These are phyloP conservation scores for Eupithecia dodoneata DNA, from an alignment of 2,888 invertebrate genomes.

Conservation along the genomic window DNA sequence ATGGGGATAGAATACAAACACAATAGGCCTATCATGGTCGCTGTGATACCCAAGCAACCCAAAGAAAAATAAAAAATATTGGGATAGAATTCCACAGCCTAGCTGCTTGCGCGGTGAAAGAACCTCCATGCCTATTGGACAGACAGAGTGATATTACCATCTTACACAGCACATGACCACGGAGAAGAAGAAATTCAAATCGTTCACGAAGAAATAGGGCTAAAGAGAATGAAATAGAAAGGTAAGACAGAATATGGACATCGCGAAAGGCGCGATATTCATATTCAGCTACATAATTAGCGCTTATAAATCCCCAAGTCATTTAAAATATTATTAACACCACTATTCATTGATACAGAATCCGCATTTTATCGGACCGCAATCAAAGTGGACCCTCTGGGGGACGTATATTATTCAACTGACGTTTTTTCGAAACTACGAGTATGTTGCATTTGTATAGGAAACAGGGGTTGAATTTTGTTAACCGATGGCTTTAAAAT, in stretches of 20 bases:
- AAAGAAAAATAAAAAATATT: too few relatives aligned
- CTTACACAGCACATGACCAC: neutral
- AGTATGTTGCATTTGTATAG: slow-evolving; percentile 28
- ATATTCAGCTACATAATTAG: too few relatives aligned
- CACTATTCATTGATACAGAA: slow-evolving; percentile 32
- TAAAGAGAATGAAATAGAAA: too few relatives aligned
- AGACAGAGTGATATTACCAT: neutral
- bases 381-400: slow-evolving; percentile 62
- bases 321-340: slow-evolving; percentile 26
- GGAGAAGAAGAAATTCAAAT: neutral
- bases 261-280: too few relatives aligned
- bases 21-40: too few relatives aligned
- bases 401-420: slow-evolving; percentile 58
- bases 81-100: too few relatives aligned
- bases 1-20: too few relatives aligned
- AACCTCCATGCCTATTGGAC: neutral
- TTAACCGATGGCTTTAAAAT: too few relatives aligned
- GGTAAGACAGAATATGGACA: too few relatives aligned
- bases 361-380: slow-evolving; percentile 54
- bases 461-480: neutral
- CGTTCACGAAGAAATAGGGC: slow-evolving; percentile 30
- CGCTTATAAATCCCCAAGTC: neutral
- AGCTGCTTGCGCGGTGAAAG: neutral
- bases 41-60: too few relatives aligned
- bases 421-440: slow-evolving; percentile 63